Evolutionary conservation across 1,140 invertebrate genomes (phyloP).

Genomic region (Akabosia matsudoensis): DNA sequence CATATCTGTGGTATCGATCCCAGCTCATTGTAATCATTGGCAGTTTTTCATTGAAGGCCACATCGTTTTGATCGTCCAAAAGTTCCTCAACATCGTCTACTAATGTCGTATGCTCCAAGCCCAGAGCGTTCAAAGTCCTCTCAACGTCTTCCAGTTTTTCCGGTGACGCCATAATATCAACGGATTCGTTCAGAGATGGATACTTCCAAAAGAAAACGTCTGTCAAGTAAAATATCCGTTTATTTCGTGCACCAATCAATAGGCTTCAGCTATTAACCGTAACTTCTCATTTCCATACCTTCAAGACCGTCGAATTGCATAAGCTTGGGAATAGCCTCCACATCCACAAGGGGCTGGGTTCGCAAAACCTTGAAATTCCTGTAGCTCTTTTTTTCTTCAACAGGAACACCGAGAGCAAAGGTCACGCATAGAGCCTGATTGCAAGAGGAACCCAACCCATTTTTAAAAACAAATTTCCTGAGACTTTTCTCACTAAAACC

Average conservation of each 20-base stretch:
- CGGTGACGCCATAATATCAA: conserved; percentile 68
- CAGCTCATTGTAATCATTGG: neutral
- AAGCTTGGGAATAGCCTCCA: neutral
- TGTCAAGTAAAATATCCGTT: conserved; percentile 21
- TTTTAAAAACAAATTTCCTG: no score
- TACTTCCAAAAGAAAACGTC: conserved; percentile 57
- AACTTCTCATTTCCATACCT: neutral
- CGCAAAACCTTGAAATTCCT: neutral
- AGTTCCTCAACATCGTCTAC: conserved; percentile 69
- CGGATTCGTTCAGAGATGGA: conserved; percentile 58
- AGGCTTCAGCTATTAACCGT: no score
- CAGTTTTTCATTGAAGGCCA: neutral
- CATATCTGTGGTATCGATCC: conserved; percentile 11
- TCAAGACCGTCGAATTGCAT: neutral
- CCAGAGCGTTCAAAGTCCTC: conserved; percentile 60
- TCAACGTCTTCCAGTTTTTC: conserved; percentile 62
- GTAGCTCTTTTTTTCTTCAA: neutral
- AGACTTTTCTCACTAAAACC: no score
- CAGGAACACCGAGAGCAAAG: no score
- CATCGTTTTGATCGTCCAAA: neutral
- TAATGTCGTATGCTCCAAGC: conserved; percentile 64
- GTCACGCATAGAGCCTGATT: no score
- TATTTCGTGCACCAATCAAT: no score
- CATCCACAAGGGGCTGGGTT: neutral
- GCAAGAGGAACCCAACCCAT: no score